Evolutionary conservation across 2,888 invertebrate genomes (phyloP).

Genomic region (Blastobasis adustella): DNA sequence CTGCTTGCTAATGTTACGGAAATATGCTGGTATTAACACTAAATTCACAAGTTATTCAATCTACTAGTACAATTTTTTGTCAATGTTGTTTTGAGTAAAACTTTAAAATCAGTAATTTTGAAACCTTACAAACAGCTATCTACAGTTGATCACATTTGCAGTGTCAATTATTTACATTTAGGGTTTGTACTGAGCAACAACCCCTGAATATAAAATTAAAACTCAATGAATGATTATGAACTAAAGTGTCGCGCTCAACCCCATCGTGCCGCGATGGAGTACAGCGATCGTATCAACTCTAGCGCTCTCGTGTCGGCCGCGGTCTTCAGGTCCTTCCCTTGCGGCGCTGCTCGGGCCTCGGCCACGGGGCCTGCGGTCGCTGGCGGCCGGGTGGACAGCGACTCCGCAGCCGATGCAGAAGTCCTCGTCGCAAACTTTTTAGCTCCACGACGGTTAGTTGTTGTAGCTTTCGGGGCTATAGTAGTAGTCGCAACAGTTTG

Average conservation of each 20-base stretch:
- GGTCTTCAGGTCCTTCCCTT: constrained; percentile 45
- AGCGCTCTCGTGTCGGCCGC: constrained; percentile 85
- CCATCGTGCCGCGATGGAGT: constrained; percentile 89
- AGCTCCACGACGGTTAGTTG: constrained; percentile 46
- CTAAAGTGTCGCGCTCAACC: constrained; percentile 54
- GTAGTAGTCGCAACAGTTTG: constrained; percentile 44
- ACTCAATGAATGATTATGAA: constrained; percentile 22
- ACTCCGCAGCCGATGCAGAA: constrained; percentile 28
- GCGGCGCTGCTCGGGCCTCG: constrained; percentile 50
- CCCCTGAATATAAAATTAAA: constrained; percentile 40
- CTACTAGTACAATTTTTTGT: not conserved
- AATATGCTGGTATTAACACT: no score
- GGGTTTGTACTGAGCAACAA: constrained; percentile 17
- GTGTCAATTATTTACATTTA: constrained; percentile 14
- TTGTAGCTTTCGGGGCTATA: constrained; percentile 39
- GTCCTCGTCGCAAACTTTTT: constrained; percentile 47
- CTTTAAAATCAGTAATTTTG: constrained; percentile 8
- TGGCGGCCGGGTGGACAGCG: constrained; percentile 30
- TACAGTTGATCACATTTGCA: constrained; percentile 16
- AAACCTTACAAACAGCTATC: constrained; percentile 22
- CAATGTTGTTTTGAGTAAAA: not conserved
- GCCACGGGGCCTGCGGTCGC: constrained; percentile 50
- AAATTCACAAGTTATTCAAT: no score
- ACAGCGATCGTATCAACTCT: constrained; percentile 87
- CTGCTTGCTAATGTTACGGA: not conserved